Evolutionary conservation across 2,888 invertebrate genomes (phyloP).

Genomic region (Prosopocoilus inquinatus): DNA sequence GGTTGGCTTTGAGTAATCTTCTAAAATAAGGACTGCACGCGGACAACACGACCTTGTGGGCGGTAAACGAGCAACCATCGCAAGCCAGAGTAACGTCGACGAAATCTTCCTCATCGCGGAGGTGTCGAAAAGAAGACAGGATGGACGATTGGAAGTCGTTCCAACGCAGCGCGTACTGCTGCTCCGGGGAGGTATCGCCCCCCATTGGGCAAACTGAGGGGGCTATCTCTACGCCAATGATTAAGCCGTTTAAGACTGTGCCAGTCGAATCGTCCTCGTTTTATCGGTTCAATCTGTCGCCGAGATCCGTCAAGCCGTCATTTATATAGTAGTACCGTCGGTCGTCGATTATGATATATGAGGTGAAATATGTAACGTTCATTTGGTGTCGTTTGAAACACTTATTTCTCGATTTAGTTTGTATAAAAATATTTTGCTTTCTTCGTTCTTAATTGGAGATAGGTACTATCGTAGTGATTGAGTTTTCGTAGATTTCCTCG

Average conservation of each 20-base stretch:
- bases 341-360: no score
- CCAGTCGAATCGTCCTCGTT: not conserved
- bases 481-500: slow-evolving; percentile 6
- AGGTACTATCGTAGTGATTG: slow-evolving; percentile 7
- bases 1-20: slow-evolving; percentile 82
- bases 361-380: no score
- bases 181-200: slow-evolving; percentile 64
- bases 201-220: slow-evolving; percentile 57
- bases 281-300: slow-evolving; percentile 1
- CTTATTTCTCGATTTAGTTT: no score
- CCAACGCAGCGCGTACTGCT: slow-evolving; percentile 92
- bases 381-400: no score
- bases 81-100: slow-evolving; percentile 92
- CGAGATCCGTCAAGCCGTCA: slow-evolving; percentile 10
- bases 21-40: slow-evolving; percentile 93
- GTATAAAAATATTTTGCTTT: no score
- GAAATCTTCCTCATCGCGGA: slow-evolving; percentile 88
- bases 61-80: slow-evolving; percentile 84
- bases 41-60: slow-evolving; percentile 86
- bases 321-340: not conserved
- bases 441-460: no score
- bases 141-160: slow-evolving; percentile 93
- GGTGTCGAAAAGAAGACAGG: slow-evolving; percentile 83
- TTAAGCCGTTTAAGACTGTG: slow-evolving; percentile 39
- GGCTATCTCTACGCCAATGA: slow-evolving; percentile 52